A percentile compares a stretch with the other conserved stretches of the same genome.
These are phyloP conservation scores for Urocolius indicus DNA, from an alignment of 2,113 vertebrate genomes.

Conservation along the genomic window DNA sequence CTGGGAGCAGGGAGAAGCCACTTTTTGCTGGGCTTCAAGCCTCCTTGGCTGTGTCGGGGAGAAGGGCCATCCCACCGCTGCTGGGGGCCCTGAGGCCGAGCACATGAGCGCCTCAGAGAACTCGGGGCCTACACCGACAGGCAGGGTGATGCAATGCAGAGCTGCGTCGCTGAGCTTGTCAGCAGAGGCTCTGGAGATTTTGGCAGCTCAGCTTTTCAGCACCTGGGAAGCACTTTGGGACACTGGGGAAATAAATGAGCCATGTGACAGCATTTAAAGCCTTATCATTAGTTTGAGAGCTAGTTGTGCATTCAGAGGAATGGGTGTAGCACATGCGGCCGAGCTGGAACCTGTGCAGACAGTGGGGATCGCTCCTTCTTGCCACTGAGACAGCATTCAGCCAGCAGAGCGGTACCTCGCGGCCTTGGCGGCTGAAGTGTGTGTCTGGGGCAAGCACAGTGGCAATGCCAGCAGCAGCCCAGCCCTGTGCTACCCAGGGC, in stretches of 20 bases:
- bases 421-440: background rate
- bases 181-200: constrained; percentile 12
- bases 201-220: constrained; percentile 44
- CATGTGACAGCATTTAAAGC: constrained; percentile 32
- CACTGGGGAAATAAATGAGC: constrained; percentile 38
- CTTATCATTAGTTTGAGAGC: constrained; percentile 49
- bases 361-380: background rate
- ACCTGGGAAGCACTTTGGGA: constrained; percentile 36
- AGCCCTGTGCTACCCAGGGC: background rate
- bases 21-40: background rate
- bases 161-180: background rate
- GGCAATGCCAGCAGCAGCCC: background rate
- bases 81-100: background rate
- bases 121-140: background rate
- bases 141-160: background rate
- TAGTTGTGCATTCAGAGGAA: constrained; percentile 61
- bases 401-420: background rate
- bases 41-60: background rate
- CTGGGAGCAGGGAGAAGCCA: background rate
- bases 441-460: background rate
- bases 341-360: background rate
- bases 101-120: background rate
- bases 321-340: background rate
- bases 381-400: background rate
- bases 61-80: rapidly evolving